phyloP scores from a whole-genome alignment of 2,888 invertebrate species.

The Mesorhabditis belari region DNA sequence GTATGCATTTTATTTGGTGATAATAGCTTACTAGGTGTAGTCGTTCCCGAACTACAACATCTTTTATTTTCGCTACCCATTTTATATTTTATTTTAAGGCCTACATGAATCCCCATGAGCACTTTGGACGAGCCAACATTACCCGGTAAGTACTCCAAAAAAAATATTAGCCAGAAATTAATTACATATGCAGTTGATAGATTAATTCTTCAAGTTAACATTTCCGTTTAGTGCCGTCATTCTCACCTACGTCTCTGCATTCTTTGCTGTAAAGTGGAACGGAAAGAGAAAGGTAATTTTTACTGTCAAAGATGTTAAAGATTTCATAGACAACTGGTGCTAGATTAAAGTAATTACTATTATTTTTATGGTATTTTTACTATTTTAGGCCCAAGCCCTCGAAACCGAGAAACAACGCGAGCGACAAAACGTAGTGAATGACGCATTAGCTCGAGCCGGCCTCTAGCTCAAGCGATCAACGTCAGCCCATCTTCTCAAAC shows the following conservation, averaged over 20 bases:
- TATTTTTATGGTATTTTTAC: background rate
- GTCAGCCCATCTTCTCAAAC: background rate
- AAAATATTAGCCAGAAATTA: no score
- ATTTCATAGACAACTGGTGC: no score
- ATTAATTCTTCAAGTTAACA: background rate
- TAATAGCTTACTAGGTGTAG: no score
- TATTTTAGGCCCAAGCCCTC: conserved; percentile 17
- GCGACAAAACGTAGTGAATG: conserved; percentile 27
- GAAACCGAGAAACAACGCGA: conserved; percentile 19
- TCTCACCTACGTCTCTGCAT: conserved; percentile 43
- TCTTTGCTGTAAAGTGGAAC: conserved; percentile 43
- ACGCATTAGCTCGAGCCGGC: conserved; percentile 32
- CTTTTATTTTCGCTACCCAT: no score
- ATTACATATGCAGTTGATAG: no score
- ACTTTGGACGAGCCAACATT: conserved; percentile 49
- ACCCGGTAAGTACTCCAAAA: no score
- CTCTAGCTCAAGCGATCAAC: conserved; percentile 8
- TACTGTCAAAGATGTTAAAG: background rate
- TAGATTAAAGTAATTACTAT: no score
- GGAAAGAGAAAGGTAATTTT: conserved; percentile 28
- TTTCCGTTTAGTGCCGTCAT: conserved; percentile 24
- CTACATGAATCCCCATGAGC: conserved; percentile 48
- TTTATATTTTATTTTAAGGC: no score
- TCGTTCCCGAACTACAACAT: no score
- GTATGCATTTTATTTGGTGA: no score